phyloP scores from a whole-genome alignment of 2,113 vertebrate genomes.

The Tachuris rubrigastra region DNA sequence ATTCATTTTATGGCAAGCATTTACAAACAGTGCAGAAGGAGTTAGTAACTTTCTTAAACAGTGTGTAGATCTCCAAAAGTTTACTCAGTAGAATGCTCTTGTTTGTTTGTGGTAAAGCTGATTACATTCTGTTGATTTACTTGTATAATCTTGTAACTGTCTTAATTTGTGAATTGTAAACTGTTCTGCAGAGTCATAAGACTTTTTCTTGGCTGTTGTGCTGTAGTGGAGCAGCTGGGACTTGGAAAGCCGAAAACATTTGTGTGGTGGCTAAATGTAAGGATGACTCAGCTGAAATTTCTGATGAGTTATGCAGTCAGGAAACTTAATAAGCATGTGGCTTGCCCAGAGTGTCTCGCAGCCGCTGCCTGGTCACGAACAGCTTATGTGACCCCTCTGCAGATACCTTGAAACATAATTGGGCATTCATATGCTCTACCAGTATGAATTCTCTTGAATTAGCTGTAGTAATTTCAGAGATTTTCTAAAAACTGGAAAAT shows the following conservation, averaged over 20 bases:
- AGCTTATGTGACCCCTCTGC: accelerated
- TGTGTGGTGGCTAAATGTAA: not conserved
- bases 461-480: not conserved
- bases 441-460: not conserved
- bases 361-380: not conserved
- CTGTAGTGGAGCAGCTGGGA: not conserved
- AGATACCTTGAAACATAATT: not conserved
- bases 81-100: not conserved
- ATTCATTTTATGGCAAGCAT: not conserved
- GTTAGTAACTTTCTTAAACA: not conserved
- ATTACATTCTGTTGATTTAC: not conserved
- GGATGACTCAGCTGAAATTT: conserved; percentile 56
- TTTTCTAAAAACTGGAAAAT: not conserved
- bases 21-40: not conserved
- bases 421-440: not conserved
- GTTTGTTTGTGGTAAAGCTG: not conserved
- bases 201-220: not conserved
- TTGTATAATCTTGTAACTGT: not conserved
- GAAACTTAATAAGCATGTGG: not conserved
- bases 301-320: not conserved
- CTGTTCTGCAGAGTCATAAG: conserved; percentile 19
- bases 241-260: not conserved
- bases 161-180: not conserved
- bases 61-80: not conserved
- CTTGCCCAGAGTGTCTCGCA: not conserved